Base-by-base conservation (phyloP, 2,888 invertebrate genomes). In the Plagiodera versicolora region DNA sequence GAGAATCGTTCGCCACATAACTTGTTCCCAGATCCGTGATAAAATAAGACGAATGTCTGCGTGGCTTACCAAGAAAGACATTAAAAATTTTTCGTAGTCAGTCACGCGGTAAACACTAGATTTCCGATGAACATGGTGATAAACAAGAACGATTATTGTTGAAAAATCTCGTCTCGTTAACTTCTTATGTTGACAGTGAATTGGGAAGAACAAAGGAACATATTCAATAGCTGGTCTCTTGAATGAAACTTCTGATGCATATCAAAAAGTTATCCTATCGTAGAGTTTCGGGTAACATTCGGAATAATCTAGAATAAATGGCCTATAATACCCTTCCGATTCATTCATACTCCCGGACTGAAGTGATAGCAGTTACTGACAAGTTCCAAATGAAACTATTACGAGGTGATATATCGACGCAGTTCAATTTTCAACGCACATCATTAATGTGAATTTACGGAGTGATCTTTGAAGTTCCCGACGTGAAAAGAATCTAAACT, bases 391-490 rank as follows among this genome's bases (percentile, higher is more conserved):
- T 72, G 68, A 66, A 72, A 71, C 70, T 71, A 71, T 71, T 69
- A 53, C 24, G 61, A 64, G 51, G 66, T 71, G 70, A 72, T 68
- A 69, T 72, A 72, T 69, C 68, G 67, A 60, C 51, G 61, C 66
- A 56, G 70, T 72, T 72, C 72, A 71, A 72, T 72, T 71, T 72
- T 67, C 68, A 67, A 69, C 68, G 72, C 70, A 70, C 68, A 70
- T 72, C 72, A 70, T 72, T 70, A 71, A 71, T 72, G 72, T 70
- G 71, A 72, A 72, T 72, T 72, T 71, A 70, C 66, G 70, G 67
- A 69, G 67, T 70, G 71, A 72, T 72, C 70, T 71, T 64, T 67
- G 68, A 72, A 72, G 67, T 70, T 70, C 58, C 56, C 49, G 63
- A 61, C 67, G 67, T 66, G 69, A 63, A 71, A 70, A 68, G 71